Evolutionary conservation across 2,797 vertebrate genomes (phyloP).

Genomic region (Eupleurogrammus muticus): DNA sequence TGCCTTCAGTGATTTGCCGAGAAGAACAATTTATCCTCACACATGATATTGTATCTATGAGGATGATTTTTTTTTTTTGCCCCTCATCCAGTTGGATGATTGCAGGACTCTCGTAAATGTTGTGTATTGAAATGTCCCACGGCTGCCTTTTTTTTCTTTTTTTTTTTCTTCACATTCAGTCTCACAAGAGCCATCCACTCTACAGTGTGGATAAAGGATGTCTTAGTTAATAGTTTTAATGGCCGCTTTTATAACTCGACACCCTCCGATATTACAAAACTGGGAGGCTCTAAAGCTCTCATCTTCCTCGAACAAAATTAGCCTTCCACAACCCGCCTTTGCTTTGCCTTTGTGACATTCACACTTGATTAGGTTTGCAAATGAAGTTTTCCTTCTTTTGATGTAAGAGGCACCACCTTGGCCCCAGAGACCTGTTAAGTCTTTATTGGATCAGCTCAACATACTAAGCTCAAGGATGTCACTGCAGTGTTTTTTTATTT

Average conservation of each 20-base stretch:
- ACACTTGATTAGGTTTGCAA: constrained; percentile 76
- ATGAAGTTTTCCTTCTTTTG: constrained; percentile 73
- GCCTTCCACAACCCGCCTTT: constrained; percentile 34
- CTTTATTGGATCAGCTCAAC: constrained; percentile 69
- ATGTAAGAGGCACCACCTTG: constrained; percentile 64
- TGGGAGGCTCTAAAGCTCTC: constrained; percentile 46
- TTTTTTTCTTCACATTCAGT: no score
- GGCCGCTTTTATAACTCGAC: constrained; percentile 54
- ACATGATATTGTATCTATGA: constrained; percentile 20
- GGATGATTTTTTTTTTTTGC: constrained; percentile 25
- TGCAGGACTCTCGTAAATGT: constrained; percentile 27
- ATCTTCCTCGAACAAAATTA: constrained; percentile 53
- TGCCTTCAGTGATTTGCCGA: background rate
- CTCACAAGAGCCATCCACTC: constrained; percentile 48
- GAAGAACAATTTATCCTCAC: constrained; percentile 15
- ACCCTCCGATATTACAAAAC: constrained; percentile 48
- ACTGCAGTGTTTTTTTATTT: constrained; percentile 49
- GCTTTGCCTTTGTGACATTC: constrained; percentile 62
- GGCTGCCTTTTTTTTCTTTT: constrained; percentile 63
- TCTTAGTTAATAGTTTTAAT: constrained; percentile 74
- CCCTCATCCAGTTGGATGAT: constrained; percentile 46
- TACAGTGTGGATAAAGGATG: constrained; percentile 53
- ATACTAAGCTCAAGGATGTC: constrained; percentile 51
- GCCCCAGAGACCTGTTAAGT: constrained; percentile 69
- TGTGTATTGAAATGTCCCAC: constrained; percentile 49